A percentile compares a stretch with the other conserved stretches of the same genome.
Evolutionary conservation across 1,140 invertebrate genomes (phyloP).

Genomic region (Dendroctonus ponderosae): DNA sequence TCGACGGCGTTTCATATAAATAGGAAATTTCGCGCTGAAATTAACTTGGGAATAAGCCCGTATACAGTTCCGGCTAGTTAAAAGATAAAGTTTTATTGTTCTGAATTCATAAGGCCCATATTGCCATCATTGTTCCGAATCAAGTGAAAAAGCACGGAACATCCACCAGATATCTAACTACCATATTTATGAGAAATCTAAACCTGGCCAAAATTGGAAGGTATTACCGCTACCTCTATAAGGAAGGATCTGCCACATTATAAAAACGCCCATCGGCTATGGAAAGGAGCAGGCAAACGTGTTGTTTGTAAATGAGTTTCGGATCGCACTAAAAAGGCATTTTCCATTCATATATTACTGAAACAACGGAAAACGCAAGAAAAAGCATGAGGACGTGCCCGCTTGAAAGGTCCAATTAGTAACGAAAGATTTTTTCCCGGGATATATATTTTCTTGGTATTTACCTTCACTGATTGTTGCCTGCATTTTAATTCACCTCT

Average conservation of each 20-base stretch:
- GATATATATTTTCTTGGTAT: background rate
- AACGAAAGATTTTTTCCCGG: slow-evolving; percentile 17
- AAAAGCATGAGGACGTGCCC: slow-evolving; percentile 20
- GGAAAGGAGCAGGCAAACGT: slow-evolving; percentile 22
- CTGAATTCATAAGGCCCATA: background rate
- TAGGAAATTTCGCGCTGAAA: slow-evolving; percentile 36
- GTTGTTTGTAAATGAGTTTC: slow-evolving; percentile 29
- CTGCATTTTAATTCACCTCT: slow-evolving; percentile 16
- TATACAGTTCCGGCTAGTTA: slow-evolving; percentile 6
- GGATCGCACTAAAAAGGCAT: slow-evolving; percentile 25
- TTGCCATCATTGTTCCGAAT: too few species aligned
- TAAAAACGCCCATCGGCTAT: slow-evolving; percentile 11
- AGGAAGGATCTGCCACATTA: slow-evolving; percentile 5
- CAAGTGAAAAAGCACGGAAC: too few species aligned
- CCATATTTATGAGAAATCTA: slow-evolving; percentile 18
- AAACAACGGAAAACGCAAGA: slow-evolving; percentile 22
- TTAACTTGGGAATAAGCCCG: slow-evolving; percentile 34
- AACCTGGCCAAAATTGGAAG: slow-evolving; percentile 19
- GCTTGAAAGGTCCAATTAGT: slow-evolving; percentile 25
- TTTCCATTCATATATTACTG: slow-evolving; percentile 28
- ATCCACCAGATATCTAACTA: background rate
- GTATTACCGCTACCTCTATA: slow-evolving; percentile 18
- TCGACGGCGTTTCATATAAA: slow-evolving; percentile 36
- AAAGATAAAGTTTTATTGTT: slow-evolving; percentile 6
- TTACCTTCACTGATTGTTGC: background rate